A percentile compares a stretch with the other conserved stretches of the same genome.
These are phyloP conservation scores for Sebastes oblongus DNA, from an alignment of 2,797 vertebrate genomes.

Conservation along the genomic window DNA sequence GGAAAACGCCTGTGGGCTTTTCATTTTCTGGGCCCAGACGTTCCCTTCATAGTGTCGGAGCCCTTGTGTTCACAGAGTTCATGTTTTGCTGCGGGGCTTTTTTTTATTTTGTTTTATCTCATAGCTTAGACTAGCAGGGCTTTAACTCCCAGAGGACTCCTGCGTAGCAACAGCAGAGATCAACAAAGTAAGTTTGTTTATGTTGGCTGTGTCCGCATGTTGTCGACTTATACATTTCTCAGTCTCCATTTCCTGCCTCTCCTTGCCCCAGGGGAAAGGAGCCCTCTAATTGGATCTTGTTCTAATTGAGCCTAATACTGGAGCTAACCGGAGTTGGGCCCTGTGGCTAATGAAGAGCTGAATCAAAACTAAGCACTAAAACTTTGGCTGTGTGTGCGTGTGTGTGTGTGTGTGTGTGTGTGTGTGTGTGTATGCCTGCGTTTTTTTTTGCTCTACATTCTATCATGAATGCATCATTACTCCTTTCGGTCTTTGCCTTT, in stretches of 20 bases:
- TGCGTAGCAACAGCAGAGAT: slow-evolving; percentile 99
- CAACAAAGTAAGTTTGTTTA: slow-evolving; percentile 99
- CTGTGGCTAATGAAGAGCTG: slow-evolving; percentile 95
- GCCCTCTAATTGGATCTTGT: slow-evolving; percentile 99
- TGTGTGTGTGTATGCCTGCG: slow-evolving; percentile 11
- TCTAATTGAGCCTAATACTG: slow-evolving; percentile 99
- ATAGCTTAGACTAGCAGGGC: slow-evolving; percentile 98
- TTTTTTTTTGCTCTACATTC: slow-evolving; percentile 54
- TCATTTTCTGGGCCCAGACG: slow-evolving; percentile 99
- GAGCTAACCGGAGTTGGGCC: slow-evolving; percentile 96
- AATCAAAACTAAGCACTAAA: slow-evolving; percentile 98
- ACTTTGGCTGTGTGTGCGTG: slow-evolving; percentile 85
- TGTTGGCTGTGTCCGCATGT: slow-evolving; percentile 97
- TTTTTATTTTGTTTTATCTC: slow-evolving; percentile 94
- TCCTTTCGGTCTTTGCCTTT: slow-evolving; percentile 43
- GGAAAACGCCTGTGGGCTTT: slow-evolving; percentile 99
- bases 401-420: slow-evolving; percentile 63
- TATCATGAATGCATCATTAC: slow-evolving; percentile 54
- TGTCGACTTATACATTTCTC: slow-evolving; percentile 99
- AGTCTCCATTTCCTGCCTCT: slow-evolving; percentile 99
- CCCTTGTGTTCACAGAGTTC: slow-evolving; percentile 99
- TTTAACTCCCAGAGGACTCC: slow-evolving; percentile 97
- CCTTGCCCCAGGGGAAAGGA: slow-evolving; percentile 95
- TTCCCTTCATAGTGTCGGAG: slow-evolving; percentile 99
- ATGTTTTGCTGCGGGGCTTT: slow-evolving; percentile 96